phyloP scores from a whole-genome alignment of 2,888 invertebrate genomes.

The Drosophila histrio region DNA sequence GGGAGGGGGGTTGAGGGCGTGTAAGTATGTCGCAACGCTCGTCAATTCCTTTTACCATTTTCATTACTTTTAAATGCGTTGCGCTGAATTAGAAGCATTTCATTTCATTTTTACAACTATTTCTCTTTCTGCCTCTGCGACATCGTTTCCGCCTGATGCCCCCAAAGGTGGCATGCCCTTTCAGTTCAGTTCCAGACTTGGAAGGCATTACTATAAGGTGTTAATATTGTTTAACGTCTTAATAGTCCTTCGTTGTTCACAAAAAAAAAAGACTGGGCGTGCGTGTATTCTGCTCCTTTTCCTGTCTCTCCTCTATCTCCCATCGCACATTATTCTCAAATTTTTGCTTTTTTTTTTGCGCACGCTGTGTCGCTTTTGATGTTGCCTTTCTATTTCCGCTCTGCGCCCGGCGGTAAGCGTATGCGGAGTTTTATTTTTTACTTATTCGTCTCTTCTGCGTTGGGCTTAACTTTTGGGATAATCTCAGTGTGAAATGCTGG shows the following conservation, averaged over 20 bases:
- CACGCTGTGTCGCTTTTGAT: constrained; percentile 40
- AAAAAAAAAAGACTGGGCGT: constrained; percentile 5
- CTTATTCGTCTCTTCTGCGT: not conserved
- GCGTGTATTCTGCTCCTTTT: constrained; percentile 29
- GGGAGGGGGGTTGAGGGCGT: constrained; percentile 27
- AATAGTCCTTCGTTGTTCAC: constrained; percentile 54
- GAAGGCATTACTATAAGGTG: constrained; percentile 65
- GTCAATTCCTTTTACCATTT: constrained; percentile 64
- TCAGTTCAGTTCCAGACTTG: constrained; percentile 6
- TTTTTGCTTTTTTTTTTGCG: constrained; percentile 40
- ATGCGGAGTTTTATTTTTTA: constrained; percentile 12
- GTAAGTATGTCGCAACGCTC: constrained; percentile 40
- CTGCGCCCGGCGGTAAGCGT: constrained; percentile 12
- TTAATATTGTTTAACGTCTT: constrained; percentile 77
- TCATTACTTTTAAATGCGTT: constrained; percentile 76
- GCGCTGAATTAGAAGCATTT: constrained; percentile 75
- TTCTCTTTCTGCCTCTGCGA: constrained; percentile 32
- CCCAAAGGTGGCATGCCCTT: not conserved
- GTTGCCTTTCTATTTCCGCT: constrained; percentile 48
- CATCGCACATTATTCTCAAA: constrained; percentile 14
- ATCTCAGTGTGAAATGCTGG: constrained; percentile 3
- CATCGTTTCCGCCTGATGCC: constrained; percentile 13
- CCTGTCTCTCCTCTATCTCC: not conserved
- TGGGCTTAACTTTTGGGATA: constrained; percentile 11
- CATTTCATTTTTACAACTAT: constrained; percentile 50